These are phyloP conservation scores for Drosophila yooni DNA, from an alignment of 2,888 invertebrate genomes.

Conservation along the genomic window DNA sequence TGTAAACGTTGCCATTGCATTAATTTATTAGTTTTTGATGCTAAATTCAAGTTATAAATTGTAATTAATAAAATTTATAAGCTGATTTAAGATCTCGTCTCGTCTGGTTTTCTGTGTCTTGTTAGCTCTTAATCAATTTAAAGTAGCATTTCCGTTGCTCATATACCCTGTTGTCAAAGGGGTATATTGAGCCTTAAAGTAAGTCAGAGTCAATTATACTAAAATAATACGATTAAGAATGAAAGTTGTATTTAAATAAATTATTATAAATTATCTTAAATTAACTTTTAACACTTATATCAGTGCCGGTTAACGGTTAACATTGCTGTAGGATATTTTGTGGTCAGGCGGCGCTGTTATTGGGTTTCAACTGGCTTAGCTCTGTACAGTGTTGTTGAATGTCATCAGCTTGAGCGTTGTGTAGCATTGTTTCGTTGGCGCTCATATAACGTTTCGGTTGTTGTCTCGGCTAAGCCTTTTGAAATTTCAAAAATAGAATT, in stretches of 20 bases:
- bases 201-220: background rate
- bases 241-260: background rate
- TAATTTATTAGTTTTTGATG: conserved; percentile 60
- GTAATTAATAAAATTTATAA: conserved; percentile 60
- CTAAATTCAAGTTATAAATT: conserved; percentile 58
- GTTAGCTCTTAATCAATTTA: conserved; percentile 37
- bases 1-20: conserved; percentile 52
- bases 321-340: background rate
- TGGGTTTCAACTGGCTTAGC: background rate
- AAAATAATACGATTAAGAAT: background rate
- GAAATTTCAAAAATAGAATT: background rate
- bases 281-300: background rate
- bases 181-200: background rate
- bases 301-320: background rate
- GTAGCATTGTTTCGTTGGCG: conserved; percentile 7
- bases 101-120: conserved; percentile 13
- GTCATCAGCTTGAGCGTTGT: background rate
- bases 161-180: background rate
- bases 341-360: background rate
- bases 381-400: conserved; percentile 20
- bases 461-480: conserved; percentile 35
- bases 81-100: conserved; percentile 35
- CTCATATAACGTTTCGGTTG: conserved; percentile 22
- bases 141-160: conserved; percentile 43
- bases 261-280: background rate